A percentile compares a stretch with the other conserved stretches of the same genome.
Conservation (phyloP, 2,113 vertebrate species). For the Camelus dromedarius region DNA sequence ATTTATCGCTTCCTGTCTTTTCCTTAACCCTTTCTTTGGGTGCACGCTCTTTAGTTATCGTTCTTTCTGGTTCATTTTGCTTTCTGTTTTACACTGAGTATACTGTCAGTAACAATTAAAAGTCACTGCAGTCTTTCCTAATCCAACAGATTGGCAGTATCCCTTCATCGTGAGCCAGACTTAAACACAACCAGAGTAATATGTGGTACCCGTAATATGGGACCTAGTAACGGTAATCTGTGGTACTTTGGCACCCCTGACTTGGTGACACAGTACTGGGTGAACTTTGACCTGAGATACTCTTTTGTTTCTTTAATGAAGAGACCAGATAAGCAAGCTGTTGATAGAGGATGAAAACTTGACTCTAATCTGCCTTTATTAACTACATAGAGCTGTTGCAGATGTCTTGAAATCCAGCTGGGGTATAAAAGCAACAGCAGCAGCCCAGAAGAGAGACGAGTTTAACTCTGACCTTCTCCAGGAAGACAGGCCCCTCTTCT, state of each 20-base stretch:
- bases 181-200: background rate
- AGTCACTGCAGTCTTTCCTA: background rate
- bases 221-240: background rate
- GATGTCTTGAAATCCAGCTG: slow-evolving; percentile 17
- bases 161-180: background rate
- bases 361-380: slow-evolving; percentile 63
- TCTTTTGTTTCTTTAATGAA: slow-evolving; percentile 36
- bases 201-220: background rate
- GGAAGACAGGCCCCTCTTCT: background rate
- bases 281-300: background rate
- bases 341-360: slow-evolving; percentile 19
- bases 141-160: background rate
- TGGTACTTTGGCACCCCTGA: background rate
- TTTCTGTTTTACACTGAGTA: background rate
- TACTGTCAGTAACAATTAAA: background rate
- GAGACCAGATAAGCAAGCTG: background rate
- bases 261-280: background rate
- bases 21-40: background rate
- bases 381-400: slow-evolving; percentile 26
- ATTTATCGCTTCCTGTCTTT: background rate
- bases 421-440: slow-evolving; percentile 40
- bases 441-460: background rate
- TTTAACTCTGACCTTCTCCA: background rate
- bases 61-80: background rate
- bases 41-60: background rate